These are phyloP conservation scores for Mesaphorura yosii DNA, from an alignment of 1,140 invertebrate species.

Conservation along the genomic window DNA sequence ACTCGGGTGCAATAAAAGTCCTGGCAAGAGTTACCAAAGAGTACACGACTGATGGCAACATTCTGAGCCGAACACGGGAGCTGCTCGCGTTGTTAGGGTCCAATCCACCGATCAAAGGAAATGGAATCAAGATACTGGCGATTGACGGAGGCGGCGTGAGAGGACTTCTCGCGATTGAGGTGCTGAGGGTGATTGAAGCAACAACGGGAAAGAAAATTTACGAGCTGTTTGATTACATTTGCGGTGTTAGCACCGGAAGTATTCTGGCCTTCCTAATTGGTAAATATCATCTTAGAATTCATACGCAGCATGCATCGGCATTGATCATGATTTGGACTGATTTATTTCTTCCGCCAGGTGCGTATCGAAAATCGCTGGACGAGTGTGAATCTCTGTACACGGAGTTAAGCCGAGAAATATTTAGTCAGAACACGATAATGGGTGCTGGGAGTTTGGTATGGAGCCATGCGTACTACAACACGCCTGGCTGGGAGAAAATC, in stretches of 20 bases:
- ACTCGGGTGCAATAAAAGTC: slow-evolving; percentile 16
- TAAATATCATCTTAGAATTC: slow-evolving; percentile 32
- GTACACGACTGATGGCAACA: slow-evolving; percentile 21
- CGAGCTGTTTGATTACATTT: slow-evolving; percentile 77
- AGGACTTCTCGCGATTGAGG: slow-evolving; percentile 67
- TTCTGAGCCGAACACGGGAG: slow-evolving; percentile 40
- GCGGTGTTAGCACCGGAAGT: slow-evolving; percentile 73
- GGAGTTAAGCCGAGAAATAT: slow-evolving; percentile 55
- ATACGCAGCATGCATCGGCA: background rate
- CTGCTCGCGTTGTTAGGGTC: slow-evolving; percentile 63
- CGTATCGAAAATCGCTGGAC: slow-evolving; percentile 46
- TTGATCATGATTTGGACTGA: slow-evolving; percentile 15
- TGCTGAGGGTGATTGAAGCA: slow-evolving; percentile 62
- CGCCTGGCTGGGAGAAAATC: slow-evolving; percentile 68
- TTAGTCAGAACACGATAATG: slow-evolving; percentile 54
- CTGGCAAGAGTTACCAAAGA: slow-evolving; percentile 18
- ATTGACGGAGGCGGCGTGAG: slow-evolving; percentile 84
- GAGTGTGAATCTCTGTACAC: slow-evolving; percentile 56
- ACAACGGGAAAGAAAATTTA: slow-evolving; percentile 52
- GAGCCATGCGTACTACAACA: slow-evolving; percentile 84
- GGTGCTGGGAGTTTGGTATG: slow-evolving; percentile 69
- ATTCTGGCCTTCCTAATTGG: slow-evolving; percentile 57
- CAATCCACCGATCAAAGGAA: slow-evolving; percentile 51
- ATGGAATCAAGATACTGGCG: slow-evolving; percentile 67
- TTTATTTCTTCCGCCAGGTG: slow-evolving; percentile 37